phyloP scores from a whole-genome alignment of 1,140 invertebrate genomes.

The Formica selysi region DNA sequence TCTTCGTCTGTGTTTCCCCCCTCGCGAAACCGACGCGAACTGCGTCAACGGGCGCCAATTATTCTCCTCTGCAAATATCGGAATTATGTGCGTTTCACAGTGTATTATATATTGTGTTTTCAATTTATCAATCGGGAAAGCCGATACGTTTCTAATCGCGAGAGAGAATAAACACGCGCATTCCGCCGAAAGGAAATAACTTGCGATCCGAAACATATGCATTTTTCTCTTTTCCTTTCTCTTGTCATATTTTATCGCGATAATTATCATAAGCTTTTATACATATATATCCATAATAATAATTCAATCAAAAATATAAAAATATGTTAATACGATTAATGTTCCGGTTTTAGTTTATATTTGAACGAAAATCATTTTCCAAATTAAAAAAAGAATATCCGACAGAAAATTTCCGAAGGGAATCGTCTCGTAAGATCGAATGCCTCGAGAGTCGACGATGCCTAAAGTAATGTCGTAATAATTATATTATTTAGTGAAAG shows the following conservation, averaged over 20 bases:
- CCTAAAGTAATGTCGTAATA: not conserved
- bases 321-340: not conserved
- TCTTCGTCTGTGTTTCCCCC: slow-evolving; percentile 1
- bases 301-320: not conserved
- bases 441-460: too few relatives aligned
- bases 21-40: slow-evolving; percentile 21
- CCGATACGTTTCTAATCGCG: slow-evolving; percentile 21
- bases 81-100: slow-evolving; percentile 57
- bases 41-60: slow-evolving; percentile 73
- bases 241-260: slow-evolving; percentile 9
- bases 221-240: not conserved
- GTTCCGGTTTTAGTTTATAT: not conserved
- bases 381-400: not conserved
- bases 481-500: not conserved
- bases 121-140: slow-evolving; percentile 32
- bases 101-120: slow-evolving; percentile 40
- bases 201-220: not conserved
- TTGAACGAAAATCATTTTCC: not conserved
- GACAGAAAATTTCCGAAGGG: not conserved
- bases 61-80: slow-evolving; percentile 66
- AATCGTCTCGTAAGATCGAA: not conserved
- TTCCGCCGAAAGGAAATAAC: not conserved
- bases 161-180: slow-evolving; percentile 5
- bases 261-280: not conserved
- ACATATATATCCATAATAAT: not conserved